phyloP scores from a whole-genome alignment of 2,113 vertebrate genomes.

The Spilogale gracilis region DNA sequence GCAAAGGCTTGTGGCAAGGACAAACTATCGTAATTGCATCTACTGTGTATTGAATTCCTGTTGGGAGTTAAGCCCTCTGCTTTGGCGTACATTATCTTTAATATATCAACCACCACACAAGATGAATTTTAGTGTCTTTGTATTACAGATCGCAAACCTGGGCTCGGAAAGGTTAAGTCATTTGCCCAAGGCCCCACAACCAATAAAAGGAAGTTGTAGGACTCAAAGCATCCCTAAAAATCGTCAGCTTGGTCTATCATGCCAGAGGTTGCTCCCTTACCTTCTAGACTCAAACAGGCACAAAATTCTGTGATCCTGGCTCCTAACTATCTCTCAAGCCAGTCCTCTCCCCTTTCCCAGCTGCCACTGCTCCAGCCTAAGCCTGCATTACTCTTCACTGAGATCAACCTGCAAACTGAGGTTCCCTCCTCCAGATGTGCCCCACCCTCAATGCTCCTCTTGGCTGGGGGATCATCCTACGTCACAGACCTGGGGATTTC shows the following conservation, averaged over 20 bases:
- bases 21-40: not conserved
- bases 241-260: not conserved
- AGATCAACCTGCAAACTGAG: not conserved
- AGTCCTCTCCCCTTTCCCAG: not conserved
- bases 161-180: constrained; percentile 17
- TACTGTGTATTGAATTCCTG: not conserved
- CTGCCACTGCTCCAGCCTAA: too few species aligned
- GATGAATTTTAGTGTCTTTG: not conserved
- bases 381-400: not conserved
- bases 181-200: not conserved
- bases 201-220: not conserved
- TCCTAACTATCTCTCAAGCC: not conserved
- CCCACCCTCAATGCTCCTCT: too few species aligned
- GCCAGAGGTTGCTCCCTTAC: too few species aligned
- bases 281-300: not conserved
- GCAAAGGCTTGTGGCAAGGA: not conserved
- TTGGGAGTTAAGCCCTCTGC: not conserved
- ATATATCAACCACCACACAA: not conserved
- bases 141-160: not conserved
- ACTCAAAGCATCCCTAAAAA: not conserved
- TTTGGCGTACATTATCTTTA: not conserved
- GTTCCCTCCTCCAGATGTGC: not conserved
- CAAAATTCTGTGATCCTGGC: not conserved
- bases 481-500: not conserved
- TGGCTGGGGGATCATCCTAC: not conserved